These are phyloP conservation scores for Gryllus longicercus DNA, from an alignment of 2,888 invertebrate species.

Conservation along the genomic window DNA sequence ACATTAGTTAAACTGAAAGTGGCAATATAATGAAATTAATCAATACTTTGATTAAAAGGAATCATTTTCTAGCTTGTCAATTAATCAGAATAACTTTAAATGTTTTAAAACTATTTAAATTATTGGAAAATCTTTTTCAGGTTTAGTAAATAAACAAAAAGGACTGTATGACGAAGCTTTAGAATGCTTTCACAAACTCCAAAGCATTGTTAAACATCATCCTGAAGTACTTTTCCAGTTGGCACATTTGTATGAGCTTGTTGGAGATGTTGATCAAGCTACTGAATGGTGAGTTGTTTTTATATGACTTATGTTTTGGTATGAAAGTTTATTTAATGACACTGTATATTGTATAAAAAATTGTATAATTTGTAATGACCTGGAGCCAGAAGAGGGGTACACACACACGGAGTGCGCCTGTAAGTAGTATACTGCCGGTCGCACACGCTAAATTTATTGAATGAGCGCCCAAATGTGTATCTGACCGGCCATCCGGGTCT, in stretches of 20 bases:
- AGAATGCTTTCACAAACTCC: slow-evolving; percentile 75
- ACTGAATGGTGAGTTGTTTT: slow-evolving; percentile 47
- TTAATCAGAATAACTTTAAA: no score
- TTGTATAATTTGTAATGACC: not conserved
- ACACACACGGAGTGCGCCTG: no score
- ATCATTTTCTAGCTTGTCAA: no score
- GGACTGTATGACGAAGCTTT: slow-evolving; percentile 70
- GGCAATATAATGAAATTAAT: no score
- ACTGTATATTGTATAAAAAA: not conserved
- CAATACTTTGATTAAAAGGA: no score
- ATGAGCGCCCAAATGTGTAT: no score
- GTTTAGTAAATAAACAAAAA: slow-evolving; percentile 66
- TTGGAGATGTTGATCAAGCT: slow-evolving; percentile 59
- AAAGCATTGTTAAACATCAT: slow-evolving; percentile 64
- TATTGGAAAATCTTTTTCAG: slow-evolving; percentile 45
- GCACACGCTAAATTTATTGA: no score
- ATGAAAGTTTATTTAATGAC: not conserved
- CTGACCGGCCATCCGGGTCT: no score
- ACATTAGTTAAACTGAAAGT: no score
- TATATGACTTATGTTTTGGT: not conserved
- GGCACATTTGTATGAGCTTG: slow-evolving; percentile 70
- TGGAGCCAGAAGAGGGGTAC: no score
- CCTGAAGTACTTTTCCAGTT: slow-evolving; percentile 76
- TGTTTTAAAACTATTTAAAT: not conserved
- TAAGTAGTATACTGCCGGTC: no score